A percentile compares a stretch with the other conserved stretches of the same genome.
Evolutionary conservation across 1,140 invertebrate genomes (phyloP).

Genomic region (Drosophila mayri): DNA sequence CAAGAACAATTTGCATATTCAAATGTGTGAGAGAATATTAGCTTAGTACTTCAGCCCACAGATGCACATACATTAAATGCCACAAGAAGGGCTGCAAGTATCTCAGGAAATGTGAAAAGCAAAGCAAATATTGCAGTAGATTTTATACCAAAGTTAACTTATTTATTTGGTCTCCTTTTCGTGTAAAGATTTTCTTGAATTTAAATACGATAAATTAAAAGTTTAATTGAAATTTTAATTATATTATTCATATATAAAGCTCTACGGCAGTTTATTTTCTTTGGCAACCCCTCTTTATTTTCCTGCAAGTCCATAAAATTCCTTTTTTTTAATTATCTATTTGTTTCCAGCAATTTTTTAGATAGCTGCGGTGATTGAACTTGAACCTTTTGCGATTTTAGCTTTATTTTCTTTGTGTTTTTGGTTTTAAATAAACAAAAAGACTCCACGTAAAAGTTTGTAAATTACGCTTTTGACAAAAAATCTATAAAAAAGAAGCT

Average conservation of each 20-base stretch:
- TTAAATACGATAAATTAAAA: neutral
- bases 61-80: slow-evolving; percentile 1
- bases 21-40: slow-evolving; percentile 21
- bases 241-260: neutral
- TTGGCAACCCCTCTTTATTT: neutral
- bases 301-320: slow-evolving; percentile 3
- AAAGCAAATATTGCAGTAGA: neutral
- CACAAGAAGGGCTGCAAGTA: slow-evolving; percentile 4
- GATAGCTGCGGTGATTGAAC: slow-evolving; percentile 10
- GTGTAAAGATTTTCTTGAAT: neutral
- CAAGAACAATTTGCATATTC: slow-evolving; percentile 32
- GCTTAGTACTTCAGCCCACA: slow-evolving; percentile 9
- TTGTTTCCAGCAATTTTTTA: slow-evolving; percentile 4
- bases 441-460: neutral
- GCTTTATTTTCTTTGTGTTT: neutral
- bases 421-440: neutral
- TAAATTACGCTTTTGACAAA: neutral
- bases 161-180: neutral
- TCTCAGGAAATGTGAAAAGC: neutral
- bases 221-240: neutral
- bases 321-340: slow-evolving; percentile 1
- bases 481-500: neutral
- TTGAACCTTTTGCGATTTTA: neutral
- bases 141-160: neutral
- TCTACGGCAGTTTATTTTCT: neutral